phyloP scores from a whole-genome alignment of 1,140 invertebrate species.

The Drosophila arawakana region DNA sequence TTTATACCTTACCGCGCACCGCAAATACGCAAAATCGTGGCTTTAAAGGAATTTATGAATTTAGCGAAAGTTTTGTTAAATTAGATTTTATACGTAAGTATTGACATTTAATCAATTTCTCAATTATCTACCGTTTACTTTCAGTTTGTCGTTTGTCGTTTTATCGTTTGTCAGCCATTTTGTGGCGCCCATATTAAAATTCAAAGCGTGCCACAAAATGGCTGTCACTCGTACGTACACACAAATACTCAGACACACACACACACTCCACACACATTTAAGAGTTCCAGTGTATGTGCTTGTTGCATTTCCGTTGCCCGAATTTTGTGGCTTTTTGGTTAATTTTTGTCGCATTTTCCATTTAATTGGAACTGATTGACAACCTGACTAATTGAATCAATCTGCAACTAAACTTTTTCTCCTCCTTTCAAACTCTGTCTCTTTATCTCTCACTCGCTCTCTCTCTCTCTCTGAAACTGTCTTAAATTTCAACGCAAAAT shows the following conservation, averaged over 20 bases:
- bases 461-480: constrained; percentile 8
- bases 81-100: constrained; percentile 96
- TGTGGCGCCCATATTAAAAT: constrained; percentile 23
- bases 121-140: constrained; percentile 48
- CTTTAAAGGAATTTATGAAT: constrained; percentile 98
- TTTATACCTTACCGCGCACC: constrained; percentile 94
- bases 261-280: constrained; percentile 60
- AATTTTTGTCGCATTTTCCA: constrained; percentile 62
- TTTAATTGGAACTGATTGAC: constrained; percentile 21
- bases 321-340: constrained; percentile 56
- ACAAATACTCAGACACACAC: constrained; percentile 16
- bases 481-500: constrained; percentile 34
- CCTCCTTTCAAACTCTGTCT: background rate
- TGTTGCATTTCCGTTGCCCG: constrained; percentile 47
- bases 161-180: constrained; percentile 30
- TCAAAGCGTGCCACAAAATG: constrained; percentile 40
- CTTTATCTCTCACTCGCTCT: constrained; percentile 16
- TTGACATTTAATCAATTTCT: constrained; percentile 38
- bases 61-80: constrained; percentile 98
- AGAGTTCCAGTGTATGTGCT: constrained; percentile 76
- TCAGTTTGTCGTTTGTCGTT: constrained; percentile 47
- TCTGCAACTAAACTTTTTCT: constrained; percentile 29
- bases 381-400: constrained; percentile 24
- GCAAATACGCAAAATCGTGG: constrained; percentile 97
- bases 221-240: constrained; percentile 18